These are phyloP conservation scores for Pseudocheirus occidentalis DNA, from an alignment of 2,797 vertebrate species.

Conservation along the genomic window DNA sequence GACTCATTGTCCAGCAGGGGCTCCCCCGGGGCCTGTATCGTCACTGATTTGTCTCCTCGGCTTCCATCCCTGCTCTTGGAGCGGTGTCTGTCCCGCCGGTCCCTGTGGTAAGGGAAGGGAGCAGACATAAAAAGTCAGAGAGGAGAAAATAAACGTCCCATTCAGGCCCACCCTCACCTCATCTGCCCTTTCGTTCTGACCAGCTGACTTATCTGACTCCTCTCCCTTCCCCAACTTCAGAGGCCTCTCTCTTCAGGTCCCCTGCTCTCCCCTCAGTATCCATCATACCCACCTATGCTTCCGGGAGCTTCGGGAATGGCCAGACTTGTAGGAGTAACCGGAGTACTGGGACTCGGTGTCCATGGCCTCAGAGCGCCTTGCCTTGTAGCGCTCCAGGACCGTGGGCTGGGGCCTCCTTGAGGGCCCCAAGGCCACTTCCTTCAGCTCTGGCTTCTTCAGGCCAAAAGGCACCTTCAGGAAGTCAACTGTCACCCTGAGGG, in stretches of 20 bases:
- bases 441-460: slow-evolving; percentile 88
- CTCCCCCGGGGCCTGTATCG: slow-evolving; percentile 93
- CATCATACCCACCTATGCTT: slow-evolving; percentile 89
- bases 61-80: slow-evolving; percentile 92
- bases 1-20: slow-evolving; percentile 92
- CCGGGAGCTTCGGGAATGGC: slow-evolving; percentile 92
- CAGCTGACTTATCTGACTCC: neutral
- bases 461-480: slow-evolving; percentile 94
- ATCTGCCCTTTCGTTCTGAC: neutral
- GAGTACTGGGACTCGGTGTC: slow-evolving; percentile 97
- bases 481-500: slow-evolving; percentile 97
- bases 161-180: neutral
- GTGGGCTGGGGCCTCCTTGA: slow-evolving; percentile 81
- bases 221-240: neutral
- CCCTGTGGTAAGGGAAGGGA: slow-evolving; percentile 82
- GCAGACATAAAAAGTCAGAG: neutral
- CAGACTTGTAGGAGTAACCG: slow-evolving; percentile 95
- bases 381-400: slow-evolving; percentile 82
- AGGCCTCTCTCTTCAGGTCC: neutral
- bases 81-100: slow-evolving; percentile 91
- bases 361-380: slow-evolving; percentile 88
- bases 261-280: neutral
- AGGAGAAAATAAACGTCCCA: too few relatives aligned
- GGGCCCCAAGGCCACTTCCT: slow-evolving; percentile 87
- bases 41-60: slow-evolving; percentile 93